These are phyloP conservation scores for Drosophila mauritiana DNA, from an alignment of 1,140 invertebrate genomes.

Conservation along the genomic window DNA sequence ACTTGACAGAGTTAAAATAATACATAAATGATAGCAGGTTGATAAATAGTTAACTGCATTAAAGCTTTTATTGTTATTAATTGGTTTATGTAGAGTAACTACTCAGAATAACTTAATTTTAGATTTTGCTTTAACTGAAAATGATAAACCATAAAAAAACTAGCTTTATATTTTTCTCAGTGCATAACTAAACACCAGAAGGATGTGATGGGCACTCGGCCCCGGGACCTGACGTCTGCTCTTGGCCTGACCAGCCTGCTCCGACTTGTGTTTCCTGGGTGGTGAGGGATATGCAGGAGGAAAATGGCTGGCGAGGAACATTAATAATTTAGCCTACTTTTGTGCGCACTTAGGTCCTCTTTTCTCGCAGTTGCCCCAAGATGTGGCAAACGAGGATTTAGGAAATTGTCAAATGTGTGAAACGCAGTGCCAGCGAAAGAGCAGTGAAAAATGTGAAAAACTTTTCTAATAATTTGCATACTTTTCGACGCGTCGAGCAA, in stretches of 20 bases:
- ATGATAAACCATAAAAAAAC: no score
- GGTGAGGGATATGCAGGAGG: background rate
- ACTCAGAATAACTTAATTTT: background rate
- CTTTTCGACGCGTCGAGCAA: slow-evolving; percentile 62
- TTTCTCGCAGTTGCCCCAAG: slow-evolving; percentile 27
- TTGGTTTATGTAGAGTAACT: no score
- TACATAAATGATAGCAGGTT: no score
- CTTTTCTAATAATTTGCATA: slow-evolving; percentile 81
- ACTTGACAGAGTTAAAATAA: no score
- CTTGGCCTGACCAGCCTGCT: slow-evolving; percentile 23
- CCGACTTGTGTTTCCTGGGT: slow-evolving; percentile 8
- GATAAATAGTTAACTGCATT: no score
- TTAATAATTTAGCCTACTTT: slow-evolving; percentile 53
- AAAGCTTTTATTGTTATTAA: no score
- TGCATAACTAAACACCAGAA: slow-evolving; percentile 7
- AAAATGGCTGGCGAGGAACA: slow-evolving; percentile 24
- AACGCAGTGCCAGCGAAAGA: slow-evolving; percentile 21
- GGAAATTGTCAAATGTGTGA: slow-evolving; percentile 64
- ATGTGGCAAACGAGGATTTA: slow-evolving; percentile 55
- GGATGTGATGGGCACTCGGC: slow-evolving; percentile 20
- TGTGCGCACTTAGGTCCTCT: slow-evolving; percentile 39
- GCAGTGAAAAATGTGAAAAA: slow-evolving; percentile 72
- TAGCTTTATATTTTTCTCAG: background rate
- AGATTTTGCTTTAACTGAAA: no score
- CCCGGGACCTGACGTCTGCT: slow-evolving; percentile 24